phyloP scores from a whole-genome alignment of 2,888 invertebrate species.

The Sipunculus nudus region DNA sequence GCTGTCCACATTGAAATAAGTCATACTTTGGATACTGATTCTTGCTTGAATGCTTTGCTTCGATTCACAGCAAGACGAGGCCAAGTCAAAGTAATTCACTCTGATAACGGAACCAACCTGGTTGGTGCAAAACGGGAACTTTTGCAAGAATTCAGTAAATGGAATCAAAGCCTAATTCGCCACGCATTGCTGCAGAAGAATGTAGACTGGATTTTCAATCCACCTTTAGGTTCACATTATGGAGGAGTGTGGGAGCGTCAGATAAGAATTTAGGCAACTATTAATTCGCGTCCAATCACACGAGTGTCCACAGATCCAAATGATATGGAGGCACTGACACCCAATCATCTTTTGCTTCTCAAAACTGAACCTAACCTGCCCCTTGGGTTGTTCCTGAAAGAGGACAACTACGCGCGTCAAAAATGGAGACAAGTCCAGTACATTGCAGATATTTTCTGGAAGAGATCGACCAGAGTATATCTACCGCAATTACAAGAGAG shows the following conservation, averaged over 20 bases:
- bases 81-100: background rate
- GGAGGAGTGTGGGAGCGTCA: slow-evolving; percentile 2
- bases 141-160: background rate
- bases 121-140: background rate
- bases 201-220: slow-evolving; percentile 5
- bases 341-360: background rate
- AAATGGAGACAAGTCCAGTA: slow-evolving; percentile 32
- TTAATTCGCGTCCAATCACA: background rate
- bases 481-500: slow-evolving; percentile 14
- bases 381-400: slow-evolving; percentile 17
- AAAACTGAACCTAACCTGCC: slow-evolving; percentile 3
- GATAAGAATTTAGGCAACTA: background rate
- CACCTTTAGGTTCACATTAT: slow-evolving; percentile 3
- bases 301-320: background rate
- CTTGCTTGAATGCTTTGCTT: slow-evolving; percentile 2
- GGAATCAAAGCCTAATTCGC: background rate
- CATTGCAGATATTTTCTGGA: slow-evolving; percentile 26
- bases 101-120: slow-evolving; percentile 7
- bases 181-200: background rate
- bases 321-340: background rate
- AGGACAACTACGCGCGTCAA: slow-evolving; percentile 19
- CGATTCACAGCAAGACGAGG: slow-evolving; percentile 5
- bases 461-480: slow-evolving; percentile 22
- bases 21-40: slow-evolving; percentile 1
- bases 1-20: slow-evolving; percentile 6